These are phyloP conservation scores for Actinernus sp. DNA, from an alignment of 92 coral and sea anemone genomes.

Conservation along the genomic window DNA sequence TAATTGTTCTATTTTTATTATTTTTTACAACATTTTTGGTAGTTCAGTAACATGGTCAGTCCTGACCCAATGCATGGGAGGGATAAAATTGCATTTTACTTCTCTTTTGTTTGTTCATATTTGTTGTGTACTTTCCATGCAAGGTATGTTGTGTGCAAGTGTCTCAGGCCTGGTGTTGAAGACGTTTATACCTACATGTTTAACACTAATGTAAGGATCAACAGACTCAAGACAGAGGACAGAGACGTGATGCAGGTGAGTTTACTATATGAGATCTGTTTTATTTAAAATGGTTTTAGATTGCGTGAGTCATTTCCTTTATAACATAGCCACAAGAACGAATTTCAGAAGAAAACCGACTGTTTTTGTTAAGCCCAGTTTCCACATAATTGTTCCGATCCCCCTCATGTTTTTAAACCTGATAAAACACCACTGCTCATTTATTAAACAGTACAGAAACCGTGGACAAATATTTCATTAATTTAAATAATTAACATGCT, in stretches of 20 bases:
- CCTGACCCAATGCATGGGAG: no score
- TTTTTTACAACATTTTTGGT: not conserved
- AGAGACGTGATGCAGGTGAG: constrained; percentile 82
- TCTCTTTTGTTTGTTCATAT: not conserved
- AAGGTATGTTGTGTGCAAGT: constrained; percentile 93
- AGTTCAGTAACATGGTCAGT: not conserved
- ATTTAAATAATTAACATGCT: no score
- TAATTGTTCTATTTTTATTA: no score
- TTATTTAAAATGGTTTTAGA: not conserved
- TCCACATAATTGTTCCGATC: no score
- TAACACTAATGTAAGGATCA: constrained; percentile 83
- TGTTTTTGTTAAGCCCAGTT: no score
- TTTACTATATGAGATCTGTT: not conserved
- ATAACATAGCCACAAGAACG: no score
- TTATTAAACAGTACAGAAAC: no score
- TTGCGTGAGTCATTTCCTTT: not conserved
- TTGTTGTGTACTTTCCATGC: not conserved
- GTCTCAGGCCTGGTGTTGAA: constrained; percentile 59
- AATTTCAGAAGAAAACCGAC: no score
- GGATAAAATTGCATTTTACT: no score
- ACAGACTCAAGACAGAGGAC: constrained; percentile 50
- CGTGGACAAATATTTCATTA: no score
- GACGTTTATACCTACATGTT: constrained; percentile 85
- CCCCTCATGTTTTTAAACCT: no score
- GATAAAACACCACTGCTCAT: no score